Evolutionary conservation across 2,888 invertebrate genomes (phyloP).

Genomic region (Patella caerulea): DNA sequence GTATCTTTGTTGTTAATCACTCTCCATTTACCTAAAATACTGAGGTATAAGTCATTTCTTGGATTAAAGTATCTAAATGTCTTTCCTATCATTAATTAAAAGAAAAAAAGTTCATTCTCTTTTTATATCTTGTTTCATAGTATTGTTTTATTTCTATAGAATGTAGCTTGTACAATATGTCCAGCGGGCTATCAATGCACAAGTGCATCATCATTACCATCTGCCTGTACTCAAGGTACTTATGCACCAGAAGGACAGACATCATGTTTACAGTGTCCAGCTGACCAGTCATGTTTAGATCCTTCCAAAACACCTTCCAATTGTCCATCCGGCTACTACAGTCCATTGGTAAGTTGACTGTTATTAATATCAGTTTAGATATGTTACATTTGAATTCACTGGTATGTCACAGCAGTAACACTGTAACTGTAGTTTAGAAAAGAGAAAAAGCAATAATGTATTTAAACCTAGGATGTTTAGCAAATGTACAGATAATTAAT

Average conservation of each 20-base stretch:
- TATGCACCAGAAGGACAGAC: constrained; percentile 47
- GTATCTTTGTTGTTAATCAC: no score
- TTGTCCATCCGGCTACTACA: constrained; percentile 59
- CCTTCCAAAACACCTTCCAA: constrained; percentile 50
- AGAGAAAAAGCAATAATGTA: no score
- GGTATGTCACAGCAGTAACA: background rate
- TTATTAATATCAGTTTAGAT: background rate
- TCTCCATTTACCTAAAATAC: no score
- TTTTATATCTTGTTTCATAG: background rate
- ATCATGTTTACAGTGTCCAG: constrained; percentile 54
- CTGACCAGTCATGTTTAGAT: constrained; percentile 61
- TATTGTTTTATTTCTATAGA: constrained; percentile 38
- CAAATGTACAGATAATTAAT: no score
- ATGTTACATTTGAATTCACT: background rate
- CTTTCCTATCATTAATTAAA: no score
- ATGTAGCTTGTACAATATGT: constrained; percentile 53
- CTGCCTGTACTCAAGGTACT: constrained; percentile 51
- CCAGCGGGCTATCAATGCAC: constrained; percentile 65
- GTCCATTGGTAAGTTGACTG: constrained; percentile 48
- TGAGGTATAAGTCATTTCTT: no score
- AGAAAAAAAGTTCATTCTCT: background rate
- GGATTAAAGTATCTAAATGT: no score
- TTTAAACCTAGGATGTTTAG: no score
- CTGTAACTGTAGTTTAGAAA: background rate
- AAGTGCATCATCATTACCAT: constrained; percentile 36